phyloP scores from a whole-genome alignment of 2,888 invertebrate genomes.

The Drosophila meridiana region DNA sequence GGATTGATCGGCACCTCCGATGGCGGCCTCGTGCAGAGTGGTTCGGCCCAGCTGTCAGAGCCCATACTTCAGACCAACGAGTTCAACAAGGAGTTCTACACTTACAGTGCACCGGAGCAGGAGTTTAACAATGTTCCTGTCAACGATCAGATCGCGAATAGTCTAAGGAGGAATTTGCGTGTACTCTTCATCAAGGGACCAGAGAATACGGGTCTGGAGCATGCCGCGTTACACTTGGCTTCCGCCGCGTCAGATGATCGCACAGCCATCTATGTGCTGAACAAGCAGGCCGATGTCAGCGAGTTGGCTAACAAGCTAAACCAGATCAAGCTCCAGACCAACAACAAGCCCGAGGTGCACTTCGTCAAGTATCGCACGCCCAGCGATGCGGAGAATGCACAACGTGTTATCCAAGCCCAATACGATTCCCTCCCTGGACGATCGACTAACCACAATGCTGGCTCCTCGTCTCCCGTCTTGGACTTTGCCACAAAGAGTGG shows the following conservation, averaged over 20 bases:
- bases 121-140: conserved; percentile 69
- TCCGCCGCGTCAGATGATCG: conserved; percentile 77
- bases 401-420: conserved; percentile 80
- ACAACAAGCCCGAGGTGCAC: conserved; percentile 80
- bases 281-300: conserved; percentile 79
- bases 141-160: conserved; percentile 61
- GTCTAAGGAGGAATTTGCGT: conserved; percentile 76
- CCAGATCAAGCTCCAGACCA: conserved; percentile 58
- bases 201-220: conserved; percentile 78
- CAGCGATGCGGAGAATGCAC: conserved; percentile 82
- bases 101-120: conserved; percentile 81
- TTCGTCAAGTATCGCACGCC: conserved; percentile 83
- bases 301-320: conserved; percentile 75
- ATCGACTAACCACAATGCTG: conserved; percentile 71
- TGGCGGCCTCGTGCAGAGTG: conserved; percentile 25
- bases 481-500: conserved; percentile 71
- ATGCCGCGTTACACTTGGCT: conserved; percentile 79
- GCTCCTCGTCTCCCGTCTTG: conserved; percentile 70
- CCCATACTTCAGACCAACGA: conserved; percentile 52
- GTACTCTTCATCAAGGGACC: conserved; percentile 84
- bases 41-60: conserved; percentile 53
- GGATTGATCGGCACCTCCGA: conserved; percentile 42
- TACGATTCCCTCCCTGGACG: conserved; percentile 77
- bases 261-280: conserved; percentile 81
- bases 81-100: conserved; percentile 77